Conservation (phyloP, 2,797 vertebrate species). For the Liasis olivaceus region DNA sequence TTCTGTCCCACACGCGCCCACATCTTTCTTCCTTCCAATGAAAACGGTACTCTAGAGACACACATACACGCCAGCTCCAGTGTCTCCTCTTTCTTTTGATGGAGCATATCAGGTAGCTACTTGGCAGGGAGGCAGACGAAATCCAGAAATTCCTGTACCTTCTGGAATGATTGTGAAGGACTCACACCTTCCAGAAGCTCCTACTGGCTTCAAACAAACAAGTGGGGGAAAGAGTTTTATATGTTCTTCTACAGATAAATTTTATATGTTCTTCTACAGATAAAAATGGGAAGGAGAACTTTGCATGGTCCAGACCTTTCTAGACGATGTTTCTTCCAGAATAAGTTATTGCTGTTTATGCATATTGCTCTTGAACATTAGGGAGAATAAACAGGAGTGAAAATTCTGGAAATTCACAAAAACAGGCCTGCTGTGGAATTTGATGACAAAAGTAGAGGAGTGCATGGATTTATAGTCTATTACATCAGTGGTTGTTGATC, state of each 20-base stretch:
- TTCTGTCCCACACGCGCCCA: no score
- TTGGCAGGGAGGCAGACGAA: not conserved
- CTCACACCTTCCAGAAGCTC: not conserved
- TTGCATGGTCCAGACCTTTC: not conserved
- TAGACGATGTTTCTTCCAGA: not conserved
- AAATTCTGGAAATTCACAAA: not conserved
- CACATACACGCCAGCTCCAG: not conserved
- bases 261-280: not conserved
- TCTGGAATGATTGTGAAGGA: not conserved
- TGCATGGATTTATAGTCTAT: not conserved
- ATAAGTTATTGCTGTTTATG: not conserved
- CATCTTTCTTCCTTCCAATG: no score
- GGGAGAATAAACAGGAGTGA: not conserved
- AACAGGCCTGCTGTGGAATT: not conserved
- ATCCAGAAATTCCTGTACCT: not conserved
- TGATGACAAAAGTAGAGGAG: not conserved
- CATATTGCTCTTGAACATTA: conserved; percentile 32
- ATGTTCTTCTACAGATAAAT: no score
- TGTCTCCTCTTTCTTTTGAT: not conserved
- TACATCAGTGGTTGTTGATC: conserved; percentile 14
- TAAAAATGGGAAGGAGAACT: not conserved
- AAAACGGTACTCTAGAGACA: not conserved
- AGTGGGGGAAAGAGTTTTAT: not conserved
- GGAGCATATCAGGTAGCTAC: not conserved
- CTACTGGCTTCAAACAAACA: not conserved